Conservation (phyloP, 1,140 invertebrate species). For the Drosophila triauraria region DNA sequence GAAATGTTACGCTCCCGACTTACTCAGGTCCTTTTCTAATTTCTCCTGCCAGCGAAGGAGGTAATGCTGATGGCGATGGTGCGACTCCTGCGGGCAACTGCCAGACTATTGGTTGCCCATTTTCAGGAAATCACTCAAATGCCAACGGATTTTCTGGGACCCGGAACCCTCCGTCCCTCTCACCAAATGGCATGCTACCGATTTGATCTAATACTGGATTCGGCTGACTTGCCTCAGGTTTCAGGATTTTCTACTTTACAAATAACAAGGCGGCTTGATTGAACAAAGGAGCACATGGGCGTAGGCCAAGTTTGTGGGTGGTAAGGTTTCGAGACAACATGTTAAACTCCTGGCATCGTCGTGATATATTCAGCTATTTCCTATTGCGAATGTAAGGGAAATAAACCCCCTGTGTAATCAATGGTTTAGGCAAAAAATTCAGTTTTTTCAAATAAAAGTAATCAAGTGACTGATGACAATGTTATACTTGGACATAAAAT, state of each 20-base stretch:
- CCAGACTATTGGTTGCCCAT: slow-evolving; percentile 28
- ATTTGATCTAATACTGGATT: slow-evolving; percentile 6
- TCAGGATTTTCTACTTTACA: slow-evolving; percentile 12
- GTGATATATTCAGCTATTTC: neutral
- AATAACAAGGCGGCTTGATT: slow-evolving; percentile 15
- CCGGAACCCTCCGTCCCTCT: neutral
- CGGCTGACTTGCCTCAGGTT: neutral
- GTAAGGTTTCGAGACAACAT: neutral
- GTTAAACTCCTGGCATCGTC: neutral
- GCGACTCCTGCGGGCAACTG: neutral
- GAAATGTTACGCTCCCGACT: slow-evolving; percentile 64
- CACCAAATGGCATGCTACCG: slow-evolving; percentile 5
- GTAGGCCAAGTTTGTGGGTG: neutral
- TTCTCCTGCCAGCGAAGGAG: slow-evolving; percentile 54
- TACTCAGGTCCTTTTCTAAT: slow-evolving; percentile 41
- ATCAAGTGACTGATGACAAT: neutral
- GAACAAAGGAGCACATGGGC: slow-evolving; percentile 5
- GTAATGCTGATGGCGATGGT: slow-evolving; percentile 18
- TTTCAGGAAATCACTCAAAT: neutral
- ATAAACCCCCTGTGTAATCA: neutral
- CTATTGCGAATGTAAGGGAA: neutral
- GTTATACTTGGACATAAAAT: neutral
- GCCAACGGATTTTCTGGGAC: neutral
- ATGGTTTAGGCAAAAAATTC: neutral
- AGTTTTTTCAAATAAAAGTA: neutral